Base-by-base conservation (phyloP, 2,797 vertebrate genomes). In the Pteropus rufus region DNA sequence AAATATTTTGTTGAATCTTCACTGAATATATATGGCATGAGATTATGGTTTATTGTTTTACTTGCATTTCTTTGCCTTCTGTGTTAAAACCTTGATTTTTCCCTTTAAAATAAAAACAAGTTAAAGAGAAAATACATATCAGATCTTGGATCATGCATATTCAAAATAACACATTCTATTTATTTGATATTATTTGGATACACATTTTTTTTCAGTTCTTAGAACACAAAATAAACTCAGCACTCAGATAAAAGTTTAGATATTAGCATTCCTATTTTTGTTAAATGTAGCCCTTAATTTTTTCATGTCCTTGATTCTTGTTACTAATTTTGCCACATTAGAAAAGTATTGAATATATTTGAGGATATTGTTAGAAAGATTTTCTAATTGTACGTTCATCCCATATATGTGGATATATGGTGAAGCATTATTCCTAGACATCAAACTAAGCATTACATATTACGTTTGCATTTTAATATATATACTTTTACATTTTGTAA, bases 231-330 rank as follows among this genome's bases (percentile, higher is more conserved):
- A 15, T 46, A 91, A 76, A 82, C 36, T 64, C 65, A 29, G 23
- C 72, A 69, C 29, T 26, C 39, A 95, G 67, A 79, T 79, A 84
- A 80, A 72, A 84, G 18, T 58, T 75, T 39, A 80, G 52, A 46
- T 23, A 62, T 1, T 46, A n/a, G 8, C 34, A 56, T 64, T 70
- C 10, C 44, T 70, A 79, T 31, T 89, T 94, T 79, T 73, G 24
- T 89, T 86, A 70, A 95, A 41, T 85, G 10, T 36, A n/a, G 15
- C 31, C 16, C 16, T 97, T 95, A 65, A 82, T 44, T 82, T 94
- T 93, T 72, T 23, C 23, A 77, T 73, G 34, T 3, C 8, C 44
- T 77, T 44, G 11, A 1, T 67, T 67, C 82, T 73, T 89, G 34
- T 54, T 89, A 49, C 12, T 29, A 29, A 82, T 64, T 73, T 69